A percentile compares a stretch with the other conserved stretches of the same genome.
These are phyloP conservation scores for Pollenia angustigena DNA, from an alignment of 2,888 invertebrate species.

Conservation along the genomic window DNA sequence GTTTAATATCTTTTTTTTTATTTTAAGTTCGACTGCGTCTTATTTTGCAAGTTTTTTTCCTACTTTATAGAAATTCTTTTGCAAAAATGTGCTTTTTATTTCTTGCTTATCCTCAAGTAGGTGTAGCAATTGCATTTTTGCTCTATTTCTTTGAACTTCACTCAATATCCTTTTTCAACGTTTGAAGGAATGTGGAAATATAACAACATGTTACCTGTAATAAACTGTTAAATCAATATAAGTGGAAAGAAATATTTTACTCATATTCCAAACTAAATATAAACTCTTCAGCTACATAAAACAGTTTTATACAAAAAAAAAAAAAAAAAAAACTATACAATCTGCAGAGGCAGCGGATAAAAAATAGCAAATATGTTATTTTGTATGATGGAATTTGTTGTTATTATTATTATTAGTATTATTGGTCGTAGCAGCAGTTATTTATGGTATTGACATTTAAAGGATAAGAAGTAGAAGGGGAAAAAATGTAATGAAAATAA, in stretches of 20 bases:
- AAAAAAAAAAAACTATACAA: background rate
- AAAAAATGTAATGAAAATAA: constrained; percentile 42
- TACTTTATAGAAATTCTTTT: constrained; percentile 29
- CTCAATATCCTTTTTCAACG: constrained; percentile 49
- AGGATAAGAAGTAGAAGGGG: background rate
- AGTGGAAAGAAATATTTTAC: constrained; percentile 61
- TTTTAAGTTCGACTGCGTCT: background rate
- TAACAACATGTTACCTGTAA: constrained; percentile 71
- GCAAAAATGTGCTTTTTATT: background rate
- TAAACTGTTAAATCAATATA: constrained; percentile 70
- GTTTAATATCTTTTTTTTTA: constrained; percentile 44
- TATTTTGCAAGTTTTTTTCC: constrained; percentile 41
- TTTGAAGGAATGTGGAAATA: constrained; percentile 47
- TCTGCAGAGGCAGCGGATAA: background rate
- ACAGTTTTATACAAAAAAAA: background rate
- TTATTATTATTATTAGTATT: constrained; percentile 19
- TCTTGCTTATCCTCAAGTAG: constrained; percentile 57
- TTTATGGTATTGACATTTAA: constrained; percentile 72
- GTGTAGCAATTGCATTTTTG: constrained; percentile 69
- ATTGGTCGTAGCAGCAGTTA: constrained; percentile 25
- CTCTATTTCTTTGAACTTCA: constrained; percentile 49
- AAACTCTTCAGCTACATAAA: constrained; percentile 4
- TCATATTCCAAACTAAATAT: background rate
- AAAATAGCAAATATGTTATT: constrained; percentile 22
- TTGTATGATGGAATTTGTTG: constrained; percentile 55